Conservation (phyloP, 2,797 vertebrate species). For the Bradypodion ventrale region DNA sequence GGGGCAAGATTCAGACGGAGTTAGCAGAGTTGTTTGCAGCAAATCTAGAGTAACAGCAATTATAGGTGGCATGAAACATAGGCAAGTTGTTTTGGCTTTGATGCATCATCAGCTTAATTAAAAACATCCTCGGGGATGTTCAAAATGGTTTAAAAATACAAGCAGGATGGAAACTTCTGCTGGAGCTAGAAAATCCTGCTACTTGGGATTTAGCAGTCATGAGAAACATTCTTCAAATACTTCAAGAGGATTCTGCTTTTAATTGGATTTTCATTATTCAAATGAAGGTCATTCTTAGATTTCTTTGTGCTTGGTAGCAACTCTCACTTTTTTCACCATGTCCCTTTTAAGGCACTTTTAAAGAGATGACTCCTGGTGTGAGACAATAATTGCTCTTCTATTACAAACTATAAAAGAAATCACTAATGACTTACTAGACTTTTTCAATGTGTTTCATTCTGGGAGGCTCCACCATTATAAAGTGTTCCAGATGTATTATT, state of each 20-base stretch:
- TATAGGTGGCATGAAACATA: not conserved
- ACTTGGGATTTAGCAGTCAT: not conserved
- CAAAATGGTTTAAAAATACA: not conserved
- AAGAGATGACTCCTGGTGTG: not conserved
- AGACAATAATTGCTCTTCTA: not conserved
- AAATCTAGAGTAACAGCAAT: not conserved
- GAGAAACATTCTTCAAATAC: slow-evolving; percentile 22
- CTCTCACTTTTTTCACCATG: not conserved
- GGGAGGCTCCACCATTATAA: not conserved
- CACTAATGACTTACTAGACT: not conserved
- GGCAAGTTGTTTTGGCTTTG: not conserved
- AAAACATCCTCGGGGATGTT: not conserved
- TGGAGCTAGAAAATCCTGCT: not conserved
- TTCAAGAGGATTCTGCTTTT: slow-evolving; percentile 2
- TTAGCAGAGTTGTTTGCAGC: not conserved
- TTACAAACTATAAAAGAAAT: not conserved
- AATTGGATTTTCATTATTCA: slow-evolving; percentile 6
- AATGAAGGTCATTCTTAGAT: not conserved
- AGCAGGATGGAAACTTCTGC: not conserved
- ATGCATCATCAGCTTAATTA: not conserved
- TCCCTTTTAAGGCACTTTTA: not conserved
- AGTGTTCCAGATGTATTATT: not conserved
- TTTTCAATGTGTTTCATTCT: too few species aligned
- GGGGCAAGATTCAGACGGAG: not conserved
- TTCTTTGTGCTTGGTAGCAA: not conserved